A percentile compares a stretch with the other conserved stretches of the same genome.
Evolutionary conservation across 1,140 invertebrate species (phyloP).

Genomic region (Tetraneura akinire): DNA sequence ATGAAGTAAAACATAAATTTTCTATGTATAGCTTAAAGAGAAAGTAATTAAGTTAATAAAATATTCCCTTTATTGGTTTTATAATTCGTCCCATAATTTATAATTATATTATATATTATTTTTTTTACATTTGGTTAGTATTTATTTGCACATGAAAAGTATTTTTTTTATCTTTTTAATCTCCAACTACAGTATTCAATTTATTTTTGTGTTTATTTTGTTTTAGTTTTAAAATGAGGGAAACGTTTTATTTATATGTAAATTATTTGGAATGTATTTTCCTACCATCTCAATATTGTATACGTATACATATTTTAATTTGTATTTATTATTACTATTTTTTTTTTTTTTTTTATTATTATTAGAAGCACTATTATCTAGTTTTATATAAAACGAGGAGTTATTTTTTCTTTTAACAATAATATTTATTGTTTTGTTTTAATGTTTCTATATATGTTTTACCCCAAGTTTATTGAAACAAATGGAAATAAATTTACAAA

Average conservation of each 20-base stretch:
- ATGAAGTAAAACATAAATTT: too few species aligned
- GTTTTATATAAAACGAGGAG: not conserved
- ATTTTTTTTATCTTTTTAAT: constrained; percentile 16
- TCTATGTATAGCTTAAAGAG: too few species aligned
- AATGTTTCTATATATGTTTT: constrained; percentile 11
- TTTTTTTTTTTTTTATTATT: constrained; percentile 2
- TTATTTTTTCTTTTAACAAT: not conserved
- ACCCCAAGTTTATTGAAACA: not conserved
- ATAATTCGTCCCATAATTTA: constrained; percentile 22
- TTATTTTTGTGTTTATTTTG: not conserved
- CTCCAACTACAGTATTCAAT: constrained; percentile 21
- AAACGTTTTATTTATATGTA: not conserved
- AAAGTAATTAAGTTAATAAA: too few species aligned
- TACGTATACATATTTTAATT: too few species aligned
- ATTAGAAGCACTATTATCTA: constrained; percentile 6
- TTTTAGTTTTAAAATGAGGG: not conserved
- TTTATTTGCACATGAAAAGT: constrained; percentile 8
- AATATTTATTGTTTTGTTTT: constrained; percentile 25
- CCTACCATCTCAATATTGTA: constrained; percentile 33
- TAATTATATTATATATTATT: constrained; percentile 15
- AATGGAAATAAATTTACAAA: not conserved
- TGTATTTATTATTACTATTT: too few species aligned
- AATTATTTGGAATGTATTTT: not conserved
- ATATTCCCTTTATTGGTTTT: not conserved
- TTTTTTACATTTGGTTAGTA: constrained; percentile 39